Evolutionary conservation across 2,888 invertebrate genomes (phyloP), one percentile per base, ranked within the genome.

Genomic region (Tenthredo livida): DNA sequence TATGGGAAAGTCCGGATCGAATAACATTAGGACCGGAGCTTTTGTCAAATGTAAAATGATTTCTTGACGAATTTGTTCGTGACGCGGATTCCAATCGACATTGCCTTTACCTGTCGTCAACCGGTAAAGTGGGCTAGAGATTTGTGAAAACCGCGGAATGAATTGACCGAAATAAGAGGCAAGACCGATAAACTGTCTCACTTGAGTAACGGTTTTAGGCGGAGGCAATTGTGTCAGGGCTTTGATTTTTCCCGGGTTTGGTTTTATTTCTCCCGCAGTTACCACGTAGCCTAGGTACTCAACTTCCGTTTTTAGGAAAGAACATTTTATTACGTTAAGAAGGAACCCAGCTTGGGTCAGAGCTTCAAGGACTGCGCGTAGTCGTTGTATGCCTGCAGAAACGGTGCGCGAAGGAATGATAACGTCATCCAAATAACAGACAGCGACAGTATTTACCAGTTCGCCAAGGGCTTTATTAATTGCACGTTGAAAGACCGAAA

Each of bases 121-220:
- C 77, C 78, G 58, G 73, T 85, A 86, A 43, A 89, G 83, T 15
- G 88, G 87, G 61, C 84, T 67, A 15, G 80, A 70, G 10, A 84
- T 67, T 40, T 85, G 78, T 4, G 88, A 85, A 43, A 87, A 87
- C 15, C 82, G 73, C 9, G 84, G 84, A 12, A 87, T 85, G 58
- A 88, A 87, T 82, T 87, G 85, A 3, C 88, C 70, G 83, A 89
- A 89, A 58, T 89, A 89, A 1, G 87, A 85, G 0, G 88, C 88
- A 1, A 89, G 61, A 0, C 89, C 88, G 83, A 85, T 85, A 29
- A 88, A 89, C 50, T 89, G 88, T 43, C 89, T 82, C 0, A 89
- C 25, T 58, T 88, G 85, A 54, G 87, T 89, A 0, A 86, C 86
- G 10, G 84, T 86, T 40, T 80, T 47, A 65, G 87, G 87, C 4